Evolutionary conservation across 1,140 invertebrate genomes (phyloP).

Genomic region (Zaprionus lachaisei): DNA sequence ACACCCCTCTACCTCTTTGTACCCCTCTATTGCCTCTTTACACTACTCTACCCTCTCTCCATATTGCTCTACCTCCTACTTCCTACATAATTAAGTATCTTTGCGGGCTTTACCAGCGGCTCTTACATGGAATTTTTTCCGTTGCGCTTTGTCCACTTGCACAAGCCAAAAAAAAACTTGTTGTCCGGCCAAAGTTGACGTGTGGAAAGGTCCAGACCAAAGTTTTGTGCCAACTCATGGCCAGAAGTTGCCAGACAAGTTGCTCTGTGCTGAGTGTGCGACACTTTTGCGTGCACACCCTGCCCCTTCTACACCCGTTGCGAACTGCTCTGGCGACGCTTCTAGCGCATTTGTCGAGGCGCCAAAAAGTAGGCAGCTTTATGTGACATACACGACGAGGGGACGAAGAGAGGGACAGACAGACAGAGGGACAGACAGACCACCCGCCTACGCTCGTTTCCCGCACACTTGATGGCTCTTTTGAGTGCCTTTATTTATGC

Average conservation of each 20-base stretch:
- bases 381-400: conserved; percentile 13
- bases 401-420: not conserved
- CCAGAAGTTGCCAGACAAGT: conserved; percentile 46
- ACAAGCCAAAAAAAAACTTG: not conserved
- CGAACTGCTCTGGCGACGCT: not conserved
- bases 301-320: no score
- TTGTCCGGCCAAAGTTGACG: conserved; percentile 38
- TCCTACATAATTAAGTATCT: conserved; percentile 44
- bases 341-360: conserved; percentile 20
- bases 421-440: not conserved
- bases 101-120: conserved; percentile 4
- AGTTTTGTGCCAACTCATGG: conserved; percentile 47
- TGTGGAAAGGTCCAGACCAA: conserved; percentile 31
- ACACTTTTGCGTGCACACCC: conserved; percentile 11
- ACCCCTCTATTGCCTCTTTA: not conserved
- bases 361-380: conserved; percentile 53
- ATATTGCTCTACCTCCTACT: not conserved
- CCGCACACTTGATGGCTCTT: not conserved
- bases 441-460: not conserved
- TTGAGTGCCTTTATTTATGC: conserved; percentile 55
- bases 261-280: conserved; percentile 16
- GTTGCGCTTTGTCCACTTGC: not conserved
- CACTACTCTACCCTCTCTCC: not conserved
- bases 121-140: conserved; percentile 4
- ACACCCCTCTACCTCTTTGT: not conserved